phyloP scores from a whole-genome alignment of 2,113 vertebrate species.

The Thermophis baileyi region DNA sequence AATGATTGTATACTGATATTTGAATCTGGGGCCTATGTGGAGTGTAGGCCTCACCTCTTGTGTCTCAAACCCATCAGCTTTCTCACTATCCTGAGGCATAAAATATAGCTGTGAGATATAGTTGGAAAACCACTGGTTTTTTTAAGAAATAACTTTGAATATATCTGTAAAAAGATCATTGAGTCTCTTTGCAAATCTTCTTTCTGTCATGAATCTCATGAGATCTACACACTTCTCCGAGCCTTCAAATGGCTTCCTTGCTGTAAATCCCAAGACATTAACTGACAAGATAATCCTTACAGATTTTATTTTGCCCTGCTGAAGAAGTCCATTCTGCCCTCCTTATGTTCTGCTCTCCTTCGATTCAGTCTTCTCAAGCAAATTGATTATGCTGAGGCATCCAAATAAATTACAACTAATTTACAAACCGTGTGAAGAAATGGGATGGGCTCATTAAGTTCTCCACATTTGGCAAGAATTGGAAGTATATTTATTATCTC shows the following conservation, averaged over 20 bases:
- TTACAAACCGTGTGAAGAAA: conserved; percentile 45
- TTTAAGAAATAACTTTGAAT: background rate
- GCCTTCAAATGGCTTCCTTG: background rate
- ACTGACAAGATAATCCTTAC: background rate
- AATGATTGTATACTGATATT: background rate
- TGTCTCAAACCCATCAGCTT: background rate
- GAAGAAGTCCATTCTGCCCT: conserved; percentile 6
- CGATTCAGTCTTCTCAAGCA: conserved; percentile 47
- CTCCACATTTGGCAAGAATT: background rate
- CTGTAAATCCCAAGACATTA: conserved; percentile 33
- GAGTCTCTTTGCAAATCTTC: background rate
- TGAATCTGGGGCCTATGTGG: background rate
- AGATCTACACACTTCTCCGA: background rate
- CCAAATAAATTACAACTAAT: conserved; percentile 49
- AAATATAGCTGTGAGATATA: background rate
- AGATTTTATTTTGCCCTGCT: background rate
- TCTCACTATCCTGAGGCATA: background rate
- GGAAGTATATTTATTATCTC: background rate
- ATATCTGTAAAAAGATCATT: background rate
- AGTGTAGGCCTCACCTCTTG: background rate
- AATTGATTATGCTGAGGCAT: conserved; percentile 34
- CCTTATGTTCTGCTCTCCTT: conserved; percentile 51
- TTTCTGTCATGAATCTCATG: conserved; percentile 1
- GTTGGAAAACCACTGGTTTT: background rate
- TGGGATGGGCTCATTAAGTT: conserved; percentile 40